Evolutionary conservation across 2,113 vertebrate genomes (phyloP).

Genomic region (Steatornis caripensis): DNA sequence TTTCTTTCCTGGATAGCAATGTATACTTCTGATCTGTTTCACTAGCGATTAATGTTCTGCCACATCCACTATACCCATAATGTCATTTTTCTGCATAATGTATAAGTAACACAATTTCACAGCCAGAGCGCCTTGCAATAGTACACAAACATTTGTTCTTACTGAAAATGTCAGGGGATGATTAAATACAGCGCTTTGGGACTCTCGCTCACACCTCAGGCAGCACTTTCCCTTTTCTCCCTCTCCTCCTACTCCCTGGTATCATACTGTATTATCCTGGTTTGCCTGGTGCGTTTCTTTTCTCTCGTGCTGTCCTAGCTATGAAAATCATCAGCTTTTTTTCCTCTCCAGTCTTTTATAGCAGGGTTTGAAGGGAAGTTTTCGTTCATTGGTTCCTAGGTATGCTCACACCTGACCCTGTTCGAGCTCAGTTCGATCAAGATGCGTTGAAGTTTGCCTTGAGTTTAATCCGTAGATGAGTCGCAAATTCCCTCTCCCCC

Average conservation of each 20-base stretch:
- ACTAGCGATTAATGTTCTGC: neutral
- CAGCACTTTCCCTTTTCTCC: neutral
- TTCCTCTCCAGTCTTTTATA: neutral
- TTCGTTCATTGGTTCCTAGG: neutral
- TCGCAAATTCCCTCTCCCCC: neutral
- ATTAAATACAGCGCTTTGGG: neutral
- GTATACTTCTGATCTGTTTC: neutral
- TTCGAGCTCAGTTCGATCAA: neutral
- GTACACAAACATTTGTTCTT: conserved; percentile 30
- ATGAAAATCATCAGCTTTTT: neutral
- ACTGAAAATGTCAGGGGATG: conserved; percentile 1
- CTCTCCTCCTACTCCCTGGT: neutral
- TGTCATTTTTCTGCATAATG: neutral
- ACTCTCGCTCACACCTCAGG: neutral
- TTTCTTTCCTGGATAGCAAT: neutral
- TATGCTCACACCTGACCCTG: fast-evolving
- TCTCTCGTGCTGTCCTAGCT: neutral
- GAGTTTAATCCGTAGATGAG: neutral
- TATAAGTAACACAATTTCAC: neutral
- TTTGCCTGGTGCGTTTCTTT: neutral
- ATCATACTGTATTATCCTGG: neutral
- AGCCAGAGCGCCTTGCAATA: neutral
- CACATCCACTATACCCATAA: neutral
- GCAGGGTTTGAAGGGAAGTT: neutral
- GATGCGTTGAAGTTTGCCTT: neutral